Base-by-base conservation (phyloP, 2,888 invertebrate species). In the Odontocolon sp. region DNA sequence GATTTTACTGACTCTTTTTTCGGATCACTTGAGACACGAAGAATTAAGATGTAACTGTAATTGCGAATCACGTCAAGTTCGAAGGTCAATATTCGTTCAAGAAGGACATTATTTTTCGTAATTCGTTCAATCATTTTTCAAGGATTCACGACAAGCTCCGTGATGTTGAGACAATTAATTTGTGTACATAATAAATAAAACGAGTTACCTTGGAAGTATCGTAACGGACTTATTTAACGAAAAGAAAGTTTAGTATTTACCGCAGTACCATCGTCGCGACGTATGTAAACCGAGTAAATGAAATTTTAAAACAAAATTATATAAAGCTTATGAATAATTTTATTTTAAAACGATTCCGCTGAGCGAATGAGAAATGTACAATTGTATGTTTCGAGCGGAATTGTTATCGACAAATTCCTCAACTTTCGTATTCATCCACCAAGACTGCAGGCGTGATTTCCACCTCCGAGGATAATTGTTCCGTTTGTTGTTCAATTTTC, bases 161-260 rank as follows among this genome's bases (percentile, higher is more conserved):
- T 23, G 50, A 28, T 36, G 21, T 33, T 56, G 33, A 59, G 11
- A 45, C n/a, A 70, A 66, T 50, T 61, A 54, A 31, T 18, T 52
- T 71, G 70, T 76, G 76, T 71, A 77, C 45, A 77, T 77, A 77
- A 67, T 77, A 77, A 71, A 77, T 42, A 1, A 71, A 21, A 21
- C 71, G n/a, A 50, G 26, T 76, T 70, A 59, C 26, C 59, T 59
- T 47, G 6, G 26, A 26, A 50, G n/a, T n/a, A n/a, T n/a, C n/a
- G n/a, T n/a, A n/a, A n/a, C n/a, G n/a, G n/a, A n/a, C n/a, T n/a
- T n/a, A n/a, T n/a, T n/a, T n/a, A n/a, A n/a, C n/a, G n/a, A n/a
- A n/a, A n/a, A n/a, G n/a, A n/a, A n/a, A n/a, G n/a, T n/a, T n/a
- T n/a, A n/a, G n/a, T n/a, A n/a, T n/a, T n/a, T n/a, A n/a, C n/a